phyloP scores from a whole-genome alignment of 2,113 vertebrate species.

The Phylloscopus trochilus region DNA sequence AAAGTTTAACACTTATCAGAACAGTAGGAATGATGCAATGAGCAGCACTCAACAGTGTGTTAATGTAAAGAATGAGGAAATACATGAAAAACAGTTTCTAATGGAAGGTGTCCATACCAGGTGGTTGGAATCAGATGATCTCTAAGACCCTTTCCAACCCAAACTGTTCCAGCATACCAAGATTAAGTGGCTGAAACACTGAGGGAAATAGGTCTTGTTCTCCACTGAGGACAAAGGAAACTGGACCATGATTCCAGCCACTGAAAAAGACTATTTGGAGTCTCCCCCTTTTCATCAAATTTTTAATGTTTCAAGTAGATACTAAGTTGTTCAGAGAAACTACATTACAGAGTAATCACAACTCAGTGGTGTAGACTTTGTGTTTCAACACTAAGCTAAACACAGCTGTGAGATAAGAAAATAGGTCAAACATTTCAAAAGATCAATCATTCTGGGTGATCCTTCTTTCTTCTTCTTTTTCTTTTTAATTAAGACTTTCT shows the following conservation, averaged over 20 bases:
- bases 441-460: background rate
- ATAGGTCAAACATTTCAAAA: background rate
- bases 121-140: background rate
- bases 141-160: background rate
- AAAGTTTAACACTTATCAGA: background rate
- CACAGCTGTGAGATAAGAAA: background rate
- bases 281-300: background rate
- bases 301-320: background rate
- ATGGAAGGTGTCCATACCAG: background rate
- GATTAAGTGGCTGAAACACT: background rate
- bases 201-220: background rate
- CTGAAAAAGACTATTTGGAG: background rate
- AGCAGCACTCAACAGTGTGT: no score
- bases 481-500: background rate
- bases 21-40: background rate
- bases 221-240: background rate
- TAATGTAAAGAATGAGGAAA: background rate
- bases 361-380: rapidly evolving
- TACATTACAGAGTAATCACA: background rate
- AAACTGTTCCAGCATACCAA: background rate
- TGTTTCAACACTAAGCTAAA: background rate
- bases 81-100: background rate
- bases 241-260: background rate
- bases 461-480: background rate
- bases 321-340: background rate